phyloP scores from a whole-genome alignment of 2,797 vertebrate species.

The Eutrigla gurnardus region DNA sequence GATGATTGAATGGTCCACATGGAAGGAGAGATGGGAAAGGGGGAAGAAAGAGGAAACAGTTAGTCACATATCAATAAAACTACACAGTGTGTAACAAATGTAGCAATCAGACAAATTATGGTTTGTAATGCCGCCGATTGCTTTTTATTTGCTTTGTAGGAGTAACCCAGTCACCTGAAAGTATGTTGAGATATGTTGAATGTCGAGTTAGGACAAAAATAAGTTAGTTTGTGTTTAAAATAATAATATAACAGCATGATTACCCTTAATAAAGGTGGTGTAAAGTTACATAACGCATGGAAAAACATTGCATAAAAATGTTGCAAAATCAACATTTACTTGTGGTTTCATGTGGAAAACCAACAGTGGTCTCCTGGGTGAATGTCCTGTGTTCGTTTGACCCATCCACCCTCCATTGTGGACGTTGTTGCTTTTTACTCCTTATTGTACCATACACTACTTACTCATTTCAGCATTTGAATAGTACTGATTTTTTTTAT shows the following conservation, averaged over 20 bases:
- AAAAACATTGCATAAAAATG: too few species aligned
- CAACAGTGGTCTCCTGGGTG: neutral
- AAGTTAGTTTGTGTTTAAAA: neutral
- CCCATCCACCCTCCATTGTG: neutral
- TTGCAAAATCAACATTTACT: too few species aligned
- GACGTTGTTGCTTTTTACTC: neutral
- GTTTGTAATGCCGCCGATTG: neutral
- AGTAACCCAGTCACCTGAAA: neutral
- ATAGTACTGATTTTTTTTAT: too few species aligned
- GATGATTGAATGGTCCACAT: constrained; percentile 15
- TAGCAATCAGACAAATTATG: neutral
- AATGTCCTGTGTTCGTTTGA: neutral
- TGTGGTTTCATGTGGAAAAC: too few species aligned
- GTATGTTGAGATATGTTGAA: neutral
- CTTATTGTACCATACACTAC: too few species aligned
- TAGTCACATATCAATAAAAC: neutral
- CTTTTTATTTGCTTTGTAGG: neutral
- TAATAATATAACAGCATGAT: neutral
- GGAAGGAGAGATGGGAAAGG: neutral
- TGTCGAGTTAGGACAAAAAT: neutral
- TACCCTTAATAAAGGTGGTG: neutral
- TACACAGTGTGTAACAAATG: neutral
- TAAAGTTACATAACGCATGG: too few species aligned
- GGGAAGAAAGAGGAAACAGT: neutral
- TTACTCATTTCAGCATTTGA: too few species aligned